These are phyloP conservation scores for Papilio machaon DNA, from an alignment of 1,140 invertebrate genomes.

Conservation along the genomic window DNA sequence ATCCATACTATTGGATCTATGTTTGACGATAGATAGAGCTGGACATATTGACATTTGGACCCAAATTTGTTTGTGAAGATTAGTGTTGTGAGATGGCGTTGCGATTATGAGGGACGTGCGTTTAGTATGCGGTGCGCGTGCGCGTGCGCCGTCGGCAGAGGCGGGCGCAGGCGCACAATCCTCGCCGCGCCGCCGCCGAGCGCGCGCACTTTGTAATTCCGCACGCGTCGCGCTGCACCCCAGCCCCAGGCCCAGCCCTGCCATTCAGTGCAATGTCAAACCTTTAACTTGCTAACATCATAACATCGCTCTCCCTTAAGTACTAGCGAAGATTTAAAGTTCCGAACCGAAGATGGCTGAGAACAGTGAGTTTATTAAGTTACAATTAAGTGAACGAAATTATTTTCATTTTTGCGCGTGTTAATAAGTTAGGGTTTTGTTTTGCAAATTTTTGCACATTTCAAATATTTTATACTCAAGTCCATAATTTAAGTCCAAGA, in stretches of 20 bases:
- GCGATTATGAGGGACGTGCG: slow-evolving; percentile 69
- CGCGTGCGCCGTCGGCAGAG: slow-evolving; percentile 62
- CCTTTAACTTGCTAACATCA: slow-evolving; percentile 47
- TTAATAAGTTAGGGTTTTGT: background rate
- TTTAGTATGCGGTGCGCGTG: slow-evolving; percentile 79
- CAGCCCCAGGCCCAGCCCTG: slow-evolving; percentile 28
- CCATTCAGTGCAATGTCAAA: slow-evolving; percentile 70
- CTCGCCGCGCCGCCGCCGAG: slow-evolving; percentile 54
- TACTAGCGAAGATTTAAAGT: slow-evolving; percentile 45
- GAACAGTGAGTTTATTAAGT: slow-evolving; percentile 57
- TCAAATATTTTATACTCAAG: background rate
- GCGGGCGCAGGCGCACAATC: slow-evolving; percentile 44
- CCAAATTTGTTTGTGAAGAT: slow-evolving; percentile 72
- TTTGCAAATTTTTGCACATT: background rate
- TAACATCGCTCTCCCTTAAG: slow-evolving; percentile 42
- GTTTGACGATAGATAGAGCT: slow-evolving; percentile 73
- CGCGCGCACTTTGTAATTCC: slow-evolving; percentile 56
- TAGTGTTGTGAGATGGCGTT: slow-evolving; percentile 64
- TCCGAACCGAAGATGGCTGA: slow-evolving; percentile 50
- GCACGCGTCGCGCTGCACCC: slow-evolving; percentile 64
- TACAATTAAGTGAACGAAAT: background rate
- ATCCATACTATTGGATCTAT: slow-evolving; percentile 60
- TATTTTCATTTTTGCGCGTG: slow-evolving; percentile 34
- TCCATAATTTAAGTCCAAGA: background rate
- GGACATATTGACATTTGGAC: slow-evolving; percentile 66